Percentiles rank a stretch among this genome's conserved stretches.
phyloP scores from a whole-genome alignment of 2,113 vertebrate species.

The Panurus biarmicus region DNA sequence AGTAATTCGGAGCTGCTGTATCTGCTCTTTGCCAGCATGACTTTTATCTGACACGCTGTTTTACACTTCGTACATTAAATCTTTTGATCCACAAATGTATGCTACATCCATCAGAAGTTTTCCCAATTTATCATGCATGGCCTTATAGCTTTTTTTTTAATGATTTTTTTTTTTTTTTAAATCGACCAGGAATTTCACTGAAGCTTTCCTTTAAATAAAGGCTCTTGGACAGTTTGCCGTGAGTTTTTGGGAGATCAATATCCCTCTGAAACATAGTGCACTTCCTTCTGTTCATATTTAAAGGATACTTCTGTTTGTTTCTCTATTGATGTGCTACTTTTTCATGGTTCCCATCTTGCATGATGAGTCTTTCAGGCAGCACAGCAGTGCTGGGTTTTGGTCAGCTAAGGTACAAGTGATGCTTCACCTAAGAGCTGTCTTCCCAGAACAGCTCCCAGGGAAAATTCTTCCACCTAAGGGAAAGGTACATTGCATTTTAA shows the following conservation, averaged over 20 bases:
- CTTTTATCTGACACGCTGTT: background rate
- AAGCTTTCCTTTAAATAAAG: slow-evolving; percentile 3
- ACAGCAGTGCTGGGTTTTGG: background rate
- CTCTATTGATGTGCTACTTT: background rate
- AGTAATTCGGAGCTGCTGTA: background rate
- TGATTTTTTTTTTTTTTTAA: background rate
- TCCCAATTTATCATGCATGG: background rate
- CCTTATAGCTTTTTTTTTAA: background rate
- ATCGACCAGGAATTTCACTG: background rate
- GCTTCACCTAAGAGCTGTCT: background rate
- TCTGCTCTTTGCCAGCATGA: background rate
- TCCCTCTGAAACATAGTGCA: background rate
- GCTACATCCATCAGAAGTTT: slow-evolving; percentile 20
- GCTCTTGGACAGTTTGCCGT: background rate
- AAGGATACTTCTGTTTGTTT: background rate
- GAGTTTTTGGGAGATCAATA: background rate
- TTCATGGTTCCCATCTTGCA: background rate
- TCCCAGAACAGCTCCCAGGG: background rate
- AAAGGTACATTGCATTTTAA: background rate
- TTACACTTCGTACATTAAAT: slow-evolving; percentile 2
- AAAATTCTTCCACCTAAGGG: background rate
- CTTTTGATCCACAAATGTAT: background rate
- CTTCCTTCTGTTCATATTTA: background rate
- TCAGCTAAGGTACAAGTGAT: background rate
- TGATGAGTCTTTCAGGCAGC: background rate